These are phyloP conservation scores for Dyspetes luteomarginatus DNA, from an alignment of 2,888 invertebrate species.

Conservation along the genomic window DNA sequence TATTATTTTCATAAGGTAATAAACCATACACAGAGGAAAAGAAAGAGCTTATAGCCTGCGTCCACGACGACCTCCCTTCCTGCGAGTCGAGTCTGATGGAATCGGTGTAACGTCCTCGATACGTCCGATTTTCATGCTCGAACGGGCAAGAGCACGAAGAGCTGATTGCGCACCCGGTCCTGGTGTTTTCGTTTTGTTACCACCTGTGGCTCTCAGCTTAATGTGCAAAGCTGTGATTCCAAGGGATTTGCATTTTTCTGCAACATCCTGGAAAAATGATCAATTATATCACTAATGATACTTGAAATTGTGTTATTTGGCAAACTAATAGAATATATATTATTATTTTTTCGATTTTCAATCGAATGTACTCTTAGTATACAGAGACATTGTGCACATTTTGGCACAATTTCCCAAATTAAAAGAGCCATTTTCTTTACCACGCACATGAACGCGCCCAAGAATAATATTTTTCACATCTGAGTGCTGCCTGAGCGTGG, in stretches of 20 bases:
- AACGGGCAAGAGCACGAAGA: slow-evolving; percentile 98
- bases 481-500: slow-evolving; percentile 78
- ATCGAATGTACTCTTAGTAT: slow-evolving; percentile 55
- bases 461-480: slow-evolving; percentile 65
- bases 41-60: slow-evolving; percentile 94
- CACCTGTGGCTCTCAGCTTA: slow-evolving; percentile 98
- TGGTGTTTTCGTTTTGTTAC: slow-evolving; percentile 99
- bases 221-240: slow-evolving; percentile 99
- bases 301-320: slow-evolving; percentile 6
- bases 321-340: neutral
- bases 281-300: too few species aligned
- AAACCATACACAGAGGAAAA: slow-evolving; percentile 66
- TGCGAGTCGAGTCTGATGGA: slow-evolving; percentile 99
- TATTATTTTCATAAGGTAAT: slow-evolving; percentile 60
- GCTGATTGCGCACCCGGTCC: slow-evolving; percentile 99
- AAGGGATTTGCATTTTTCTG: slow-evolving; percentile 98
- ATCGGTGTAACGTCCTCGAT: slow-evolving; percentile 99
- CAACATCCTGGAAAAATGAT: slow-evolving; percentile 91
- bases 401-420: slow-evolving; percentile 54
- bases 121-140: slow-evolving; percentile 99
- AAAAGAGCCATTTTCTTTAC: slow-evolving; percentile 73
- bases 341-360: neutral
- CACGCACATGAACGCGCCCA: slow-evolving; percentile 77
- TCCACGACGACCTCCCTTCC: slow-evolving; percentile 99
- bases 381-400: slow-evolving; percentile 50